These are phyloP conservation scores for Drosophila sp. DNA, from an alignment of 1,140 invertebrate species.

Conservation along the genomic window DNA sequence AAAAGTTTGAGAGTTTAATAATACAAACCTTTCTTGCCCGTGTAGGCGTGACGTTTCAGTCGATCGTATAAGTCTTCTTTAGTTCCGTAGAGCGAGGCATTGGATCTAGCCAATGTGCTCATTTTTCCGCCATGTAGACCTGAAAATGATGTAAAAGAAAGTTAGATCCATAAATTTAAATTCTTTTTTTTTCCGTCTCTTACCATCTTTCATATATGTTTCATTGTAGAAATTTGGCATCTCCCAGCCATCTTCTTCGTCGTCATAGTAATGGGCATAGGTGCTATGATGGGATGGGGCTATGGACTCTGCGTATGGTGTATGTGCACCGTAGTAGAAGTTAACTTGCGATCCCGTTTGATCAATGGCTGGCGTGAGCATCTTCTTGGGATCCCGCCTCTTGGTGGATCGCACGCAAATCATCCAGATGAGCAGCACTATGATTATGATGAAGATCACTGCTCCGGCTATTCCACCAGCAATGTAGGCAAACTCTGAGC, in stretches of 20 bases:
- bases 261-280: conserved; percentile 97
- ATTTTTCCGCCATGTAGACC: conserved; percentile 86
- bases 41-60: conserved; percentile 96
- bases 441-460: conserved; percentile 95
- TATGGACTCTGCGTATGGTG: conserved; percentile 96
- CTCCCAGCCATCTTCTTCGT: conserved; percentile 97
- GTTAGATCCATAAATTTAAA: not conserved
- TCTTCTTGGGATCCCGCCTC: conserved; percentile 94
- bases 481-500: conserved; percentile 97
- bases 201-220: conserved; percentile 97
- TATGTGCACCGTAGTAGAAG: conserved; percentile 96
- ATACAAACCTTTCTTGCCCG: conserved; percentile 94
- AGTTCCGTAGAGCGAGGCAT: conserved; percentile 96
- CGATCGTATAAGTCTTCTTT: conserved; percentile 98
- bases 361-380: conserved; percentile 92
- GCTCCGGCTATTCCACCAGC: conserved; percentile 95
- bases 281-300: conserved; percentile 97
- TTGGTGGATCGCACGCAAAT: conserved; percentile 94
- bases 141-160: conserved; percentile 7
- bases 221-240: conserved; percentile 99
- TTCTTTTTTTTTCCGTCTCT: conserved; percentile 60
- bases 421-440: conserved; percentile 97
- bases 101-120: conserved; percentile 95
- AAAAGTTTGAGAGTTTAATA: not conserved
- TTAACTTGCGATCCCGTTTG: conserved; percentile 96